A percentile compares a stretch with the other conserved stretches of the same genome.
Conservation (phyloP, 2,797 vertebrate species). For the Neosilurus mollespiculum region DNA sequence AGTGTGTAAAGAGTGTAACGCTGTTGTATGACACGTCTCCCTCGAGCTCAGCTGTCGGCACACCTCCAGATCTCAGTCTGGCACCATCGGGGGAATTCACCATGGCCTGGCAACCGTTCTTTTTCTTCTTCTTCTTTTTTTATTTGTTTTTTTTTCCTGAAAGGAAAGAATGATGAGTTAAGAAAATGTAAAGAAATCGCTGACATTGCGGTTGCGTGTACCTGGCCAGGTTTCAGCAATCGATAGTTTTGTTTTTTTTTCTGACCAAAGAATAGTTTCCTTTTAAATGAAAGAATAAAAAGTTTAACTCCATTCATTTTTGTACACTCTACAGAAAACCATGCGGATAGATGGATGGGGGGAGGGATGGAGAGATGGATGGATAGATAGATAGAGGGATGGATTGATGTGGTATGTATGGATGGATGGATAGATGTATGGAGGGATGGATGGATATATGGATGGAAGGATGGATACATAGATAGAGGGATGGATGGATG, state of each 20-base stretch:
- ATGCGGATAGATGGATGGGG: background rate
- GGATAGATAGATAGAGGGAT: background rate
- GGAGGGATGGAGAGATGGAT: too few relatives aligned
- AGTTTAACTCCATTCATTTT: background rate
- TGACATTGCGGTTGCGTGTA: background rate
- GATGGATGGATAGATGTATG: too few relatives aligned
- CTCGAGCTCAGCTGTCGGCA: slow-evolving; percentile 22
- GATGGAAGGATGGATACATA: too few relatives aligned
- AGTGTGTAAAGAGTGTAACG: slow-evolving; percentile 13
- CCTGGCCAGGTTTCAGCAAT: background rate
- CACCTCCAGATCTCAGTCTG: slow-evolving; percentile 26
- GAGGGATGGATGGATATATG: too few relatives aligned
- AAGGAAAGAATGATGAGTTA: background rate
- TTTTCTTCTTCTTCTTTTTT: background rate
- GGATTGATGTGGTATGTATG: background rate
- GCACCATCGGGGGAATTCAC: background rate
- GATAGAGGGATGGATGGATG: too few relatives aligned
- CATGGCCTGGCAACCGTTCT: background rate
- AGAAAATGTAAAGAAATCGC: background rate
- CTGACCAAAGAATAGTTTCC: background rate
- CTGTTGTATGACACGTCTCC: slow-evolving; percentile 13
- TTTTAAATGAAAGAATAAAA: background rate
- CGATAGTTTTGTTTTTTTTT: background rate
- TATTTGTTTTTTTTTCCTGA: slow-evolving; percentile 10
- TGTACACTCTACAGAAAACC: background rate